Percentiles rank a stretch among this genome's conserved stretches.
These are phyloP conservation scores for Eciton burchellii DNA, from an alignment of 1,140 invertebrate species.

Conservation along the genomic window DNA sequence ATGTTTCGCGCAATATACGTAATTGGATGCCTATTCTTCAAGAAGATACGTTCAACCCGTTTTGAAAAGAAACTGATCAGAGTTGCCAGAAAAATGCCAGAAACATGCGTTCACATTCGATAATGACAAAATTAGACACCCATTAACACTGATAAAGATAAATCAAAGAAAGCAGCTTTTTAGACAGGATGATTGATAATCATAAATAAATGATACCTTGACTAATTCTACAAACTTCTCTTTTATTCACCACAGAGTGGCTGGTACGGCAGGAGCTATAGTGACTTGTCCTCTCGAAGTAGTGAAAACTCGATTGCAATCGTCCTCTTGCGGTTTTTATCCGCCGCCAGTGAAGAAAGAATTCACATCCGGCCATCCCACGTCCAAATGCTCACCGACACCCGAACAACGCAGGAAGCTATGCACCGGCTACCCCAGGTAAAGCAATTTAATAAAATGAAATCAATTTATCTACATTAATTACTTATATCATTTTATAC, in stretches of 20 bases:
- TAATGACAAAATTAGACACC: not conserved
- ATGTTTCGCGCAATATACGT: not conserved
- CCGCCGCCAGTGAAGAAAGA: conserved; percentile 81
- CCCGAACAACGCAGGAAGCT: conserved; percentile 84
- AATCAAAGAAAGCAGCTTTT: not conserved
- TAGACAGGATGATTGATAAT: not conserved
- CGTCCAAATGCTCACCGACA: conserved; percentile 84
- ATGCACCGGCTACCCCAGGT: conserved; percentile 83
- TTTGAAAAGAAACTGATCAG: not conserved
- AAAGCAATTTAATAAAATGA: conserved; percentile 46
- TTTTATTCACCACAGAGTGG: conserved; percentile 89
- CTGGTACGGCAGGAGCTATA: conserved; percentile 97
- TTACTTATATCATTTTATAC: not conserved
- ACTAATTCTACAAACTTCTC: not conserved
- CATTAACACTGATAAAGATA: not conserved
- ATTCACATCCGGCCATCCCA: conserved; percentile 83
- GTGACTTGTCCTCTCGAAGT: conserved; percentile 99
- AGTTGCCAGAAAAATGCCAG: not conserved
- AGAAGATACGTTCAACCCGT: not conserved
- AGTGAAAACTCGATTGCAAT: conserved; percentile 98
- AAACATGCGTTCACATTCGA: too few relatives aligned
- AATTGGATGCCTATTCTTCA: not conserved
- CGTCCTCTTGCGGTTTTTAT: conserved; percentile 91
- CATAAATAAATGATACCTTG: not conserved
- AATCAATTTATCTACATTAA: not conserved